Evolutionary conservation across 2,113 vertebrate genomes (phyloP).

Genomic region (Trinectes maculatus): DNA sequence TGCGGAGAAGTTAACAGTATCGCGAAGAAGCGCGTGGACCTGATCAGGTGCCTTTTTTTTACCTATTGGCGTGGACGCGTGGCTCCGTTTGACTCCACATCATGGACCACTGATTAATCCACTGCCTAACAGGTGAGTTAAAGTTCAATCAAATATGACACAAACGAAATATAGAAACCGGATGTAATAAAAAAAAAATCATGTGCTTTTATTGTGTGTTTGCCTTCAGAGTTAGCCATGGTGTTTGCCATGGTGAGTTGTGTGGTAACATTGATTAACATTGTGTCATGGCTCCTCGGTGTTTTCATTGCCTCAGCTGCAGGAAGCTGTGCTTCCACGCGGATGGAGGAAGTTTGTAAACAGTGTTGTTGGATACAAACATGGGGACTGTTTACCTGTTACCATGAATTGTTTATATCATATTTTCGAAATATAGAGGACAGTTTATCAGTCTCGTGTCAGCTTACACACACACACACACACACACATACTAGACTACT

Average conservation of each 20-base stretch:
- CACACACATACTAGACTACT: constrained; percentile 14
- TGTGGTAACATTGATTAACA: too few relatives aligned
- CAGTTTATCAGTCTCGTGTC: too few relatives aligned
- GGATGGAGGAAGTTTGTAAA: background rate
- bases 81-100: constrained; percentile 27
- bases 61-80: constrained; percentile 34
- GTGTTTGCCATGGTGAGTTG: too few relatives aligned
- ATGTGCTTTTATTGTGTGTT: too few relatives aligned
- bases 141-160: background rate
- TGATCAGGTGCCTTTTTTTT: constrained; percentile 4
- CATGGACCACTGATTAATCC: constrained; percentile 41
- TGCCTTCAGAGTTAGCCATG: too few relatives aligned
- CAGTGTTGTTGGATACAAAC: background rate
- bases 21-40: constrained; percentile 20
- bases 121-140: constrained; percentile 45
- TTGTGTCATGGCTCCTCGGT: too few relatives aligned
- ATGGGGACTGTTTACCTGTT: too few relatives aligned
- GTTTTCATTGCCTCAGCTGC: too few relatives aligned
- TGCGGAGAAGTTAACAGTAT: background rate
- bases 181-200: too few relatives aligned
- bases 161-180: too few relatives aligned
- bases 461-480: constrained; percentile 21
- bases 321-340: background rate
- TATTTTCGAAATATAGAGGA: too few relatives aligned
- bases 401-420: too few relatives aligned